These are phyloP conservation scores for Dolichopus griseipennis DNA, from an alignment of 2,888 invertebrate species.

Conservation along the genomic window DNA sequence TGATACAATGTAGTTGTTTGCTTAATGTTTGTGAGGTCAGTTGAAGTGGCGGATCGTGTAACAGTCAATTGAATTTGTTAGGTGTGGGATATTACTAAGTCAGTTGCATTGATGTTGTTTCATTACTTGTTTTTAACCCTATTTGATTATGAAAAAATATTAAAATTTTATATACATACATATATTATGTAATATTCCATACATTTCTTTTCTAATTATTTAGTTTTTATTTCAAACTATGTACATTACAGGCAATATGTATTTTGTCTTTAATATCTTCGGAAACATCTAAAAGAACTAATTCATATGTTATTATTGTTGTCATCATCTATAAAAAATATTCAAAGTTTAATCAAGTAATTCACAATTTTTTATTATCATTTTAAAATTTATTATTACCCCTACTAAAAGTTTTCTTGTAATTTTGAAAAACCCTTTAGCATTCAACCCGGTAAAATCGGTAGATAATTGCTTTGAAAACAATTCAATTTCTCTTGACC, in stretches of 20 bases:
- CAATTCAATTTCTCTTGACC: slow-evolving; percentile 41
- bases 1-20: too few species aligned
- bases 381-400: slow-evolving; percentile 21
- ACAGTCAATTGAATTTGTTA: too few species aligned
- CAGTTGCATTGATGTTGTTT: too few species aligned
- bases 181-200: too few species aligned
- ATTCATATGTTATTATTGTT: slow-evolving; percentile 57
- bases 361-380: neutral
- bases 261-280: slow-evolving; percentile 30
- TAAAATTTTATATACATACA: too few species aligned
- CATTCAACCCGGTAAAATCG: slow-evolving; percentile 36
- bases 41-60: too few species aligned
- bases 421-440: slow-evolving; percentile 35
- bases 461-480: slow-evolving; percentile 35
- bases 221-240: neutral
- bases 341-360: neutral
- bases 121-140: too few species aligned
- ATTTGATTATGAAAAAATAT: too few species aligned
- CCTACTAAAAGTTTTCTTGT: slow-evolving; percentile 36
- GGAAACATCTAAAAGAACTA: slow-evolving; percentile 50
- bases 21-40: too few species aligned
- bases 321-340: slow-evolving; percentile 48
- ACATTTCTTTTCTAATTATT: neutral
- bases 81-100: too few species aligned
- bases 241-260: slow-evolving; percentile 29